Evolutionary conservation across 2,113 vertebrate genomes (phyloP).

Genomic region (Lontra canadensis): DNA sequence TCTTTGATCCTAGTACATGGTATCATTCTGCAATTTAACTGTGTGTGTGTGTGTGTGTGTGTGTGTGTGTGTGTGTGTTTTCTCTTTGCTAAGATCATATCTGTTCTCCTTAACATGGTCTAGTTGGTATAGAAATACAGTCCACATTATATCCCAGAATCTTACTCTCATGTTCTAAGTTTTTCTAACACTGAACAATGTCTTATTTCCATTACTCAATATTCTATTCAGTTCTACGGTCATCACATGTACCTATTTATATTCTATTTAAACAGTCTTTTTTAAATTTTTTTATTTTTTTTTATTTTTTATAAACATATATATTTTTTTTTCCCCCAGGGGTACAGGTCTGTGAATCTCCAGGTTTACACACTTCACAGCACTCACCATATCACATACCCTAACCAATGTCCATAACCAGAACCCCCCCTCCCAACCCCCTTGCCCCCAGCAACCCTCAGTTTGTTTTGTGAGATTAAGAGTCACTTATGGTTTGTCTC

Average conservation of each 20-base stretch:
- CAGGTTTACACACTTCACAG: too few species aligned
- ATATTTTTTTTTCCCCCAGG: too few species aligned
- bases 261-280: background rate
- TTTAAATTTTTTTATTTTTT: too few species aligned
- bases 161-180: background rate
- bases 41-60: background rate
- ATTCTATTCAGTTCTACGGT: background rate
- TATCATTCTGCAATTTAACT: background rate
- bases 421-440: too few species aligned
- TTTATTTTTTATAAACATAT: too few species aligned
- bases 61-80: background rate
- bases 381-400: too few species aligned
- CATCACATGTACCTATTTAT: background rate
- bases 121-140: background rate
- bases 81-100: background rate
- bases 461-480: too few species aligned
- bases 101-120: background rate
- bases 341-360: too few species aligned
- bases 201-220: background rate
- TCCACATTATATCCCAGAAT: background rate
- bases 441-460: too few species aligned
- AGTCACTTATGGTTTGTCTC: too few species aligned
- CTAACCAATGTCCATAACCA: too few species aligned
- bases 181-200: background rate
- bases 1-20: background rate